Evolutionary conservation across 2,888 invertebrate genomes (phyloP).

Genomic region (Gymnoscelis rufifasciata): DNA sequence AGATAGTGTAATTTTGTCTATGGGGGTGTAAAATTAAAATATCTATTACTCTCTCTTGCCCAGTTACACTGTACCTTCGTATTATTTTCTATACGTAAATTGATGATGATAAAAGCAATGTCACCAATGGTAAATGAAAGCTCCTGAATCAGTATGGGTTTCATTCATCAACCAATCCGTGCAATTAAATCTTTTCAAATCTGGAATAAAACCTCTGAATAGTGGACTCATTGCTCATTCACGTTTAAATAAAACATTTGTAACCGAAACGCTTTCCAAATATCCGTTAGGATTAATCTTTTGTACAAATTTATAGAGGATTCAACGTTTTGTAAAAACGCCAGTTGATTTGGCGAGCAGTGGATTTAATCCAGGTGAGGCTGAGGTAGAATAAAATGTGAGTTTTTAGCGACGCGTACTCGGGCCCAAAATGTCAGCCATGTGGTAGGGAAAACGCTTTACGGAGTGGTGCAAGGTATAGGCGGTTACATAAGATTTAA

Average conservation of each 20-base stretch:
- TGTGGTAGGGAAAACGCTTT: conserved; percentile 54
- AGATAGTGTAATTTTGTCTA: too few relatives aligned
- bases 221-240: conserved; percentile 6
- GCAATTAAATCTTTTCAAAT: not conserved
- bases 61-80: too few relatives aligned
- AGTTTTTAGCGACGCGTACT: conserved; percentile 51
- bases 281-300: conserved; percentile 17
- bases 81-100: too few relatives aligned
- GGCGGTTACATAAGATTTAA: too few relatives aligned
- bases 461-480: conserved; percentile 31
- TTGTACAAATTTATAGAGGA: not conserved
- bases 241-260: conserved; percentile 10
- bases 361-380: conserved; percentile 36
- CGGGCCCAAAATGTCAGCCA: conserved; percentile 61
- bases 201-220: not conserved
- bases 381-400: conserved; percentile 31
- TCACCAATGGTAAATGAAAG: too few relatives aligned
- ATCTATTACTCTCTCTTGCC: too few relatives aligned
- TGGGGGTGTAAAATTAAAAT: too few relatives aligned
- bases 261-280: conserved; percentile 21
- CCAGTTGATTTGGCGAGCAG: conserved; percentile 26
- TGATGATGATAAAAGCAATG: too few relatives aligned
- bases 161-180: not conserved
- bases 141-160: too few relatives aligned
- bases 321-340: conserved; percentile 9